Conservation (phyloP, 2,888 invertebrate genomes). For the Scotopteryx bipunctaria region DNA sequence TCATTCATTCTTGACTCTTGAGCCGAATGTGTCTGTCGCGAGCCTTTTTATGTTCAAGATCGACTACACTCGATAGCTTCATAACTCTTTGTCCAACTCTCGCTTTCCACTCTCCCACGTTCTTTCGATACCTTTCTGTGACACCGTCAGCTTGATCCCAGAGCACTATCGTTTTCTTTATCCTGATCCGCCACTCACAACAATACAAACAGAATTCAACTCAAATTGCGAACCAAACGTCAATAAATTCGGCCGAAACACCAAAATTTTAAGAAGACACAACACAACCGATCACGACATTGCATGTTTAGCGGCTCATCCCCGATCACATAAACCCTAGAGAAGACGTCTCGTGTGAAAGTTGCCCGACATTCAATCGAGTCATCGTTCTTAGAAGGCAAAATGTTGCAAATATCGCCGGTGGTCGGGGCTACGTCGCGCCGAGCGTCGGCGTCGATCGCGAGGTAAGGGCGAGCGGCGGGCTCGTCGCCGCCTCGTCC, state of each 20-base stretch:
- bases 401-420: slow-evolving; percentile 62
- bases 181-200: slow-evolving; percentile 58
- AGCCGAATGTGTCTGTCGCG: slow-evolving; percentile 78
- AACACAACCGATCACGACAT: slow-evolving; percentile 77
- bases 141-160: slow-evolving; percentile 75
- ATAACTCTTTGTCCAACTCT: slow-evolving; percentile 64
- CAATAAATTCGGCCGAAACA: slow-evolving; percentile 66
- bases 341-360: slow-evolving; percentile 72
- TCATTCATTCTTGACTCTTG: slow-evolving; percentile 75
- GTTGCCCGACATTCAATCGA: slow-evolving; percentile 70
- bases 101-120: slow-evolving; percentile 73
- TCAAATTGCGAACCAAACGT: slow-evolving; percentile 43
- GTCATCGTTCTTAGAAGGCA: slow-evolving; percentile 66
- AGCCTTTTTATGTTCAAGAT: slow-evolving; percentile 64
- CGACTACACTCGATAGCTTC: slow-evolving; percentile 68
- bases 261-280: slow-evolving; percentile 61
- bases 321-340: slow-evolving; percentile 79
- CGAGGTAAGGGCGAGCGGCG: slow-evolving; percentile 41
- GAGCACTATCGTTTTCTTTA: slow-evolving; percentile 67
- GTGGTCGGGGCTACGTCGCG: slow-evolving; percentile 69
- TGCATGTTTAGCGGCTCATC: slow-evolving; percentile 82
- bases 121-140: slow-evolving; percentile 66
- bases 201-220: slow-evolving; percentile 42
- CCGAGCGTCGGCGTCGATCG: slow-evolving; percentile 39
- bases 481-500: slow-evolving; percentile 48